Evolutionary conservation across 2,113 vertebrate genomes (phyloP), one percentile per base, ranked within the genome.

Genomic region (Rhombomys opimus): DNA sequence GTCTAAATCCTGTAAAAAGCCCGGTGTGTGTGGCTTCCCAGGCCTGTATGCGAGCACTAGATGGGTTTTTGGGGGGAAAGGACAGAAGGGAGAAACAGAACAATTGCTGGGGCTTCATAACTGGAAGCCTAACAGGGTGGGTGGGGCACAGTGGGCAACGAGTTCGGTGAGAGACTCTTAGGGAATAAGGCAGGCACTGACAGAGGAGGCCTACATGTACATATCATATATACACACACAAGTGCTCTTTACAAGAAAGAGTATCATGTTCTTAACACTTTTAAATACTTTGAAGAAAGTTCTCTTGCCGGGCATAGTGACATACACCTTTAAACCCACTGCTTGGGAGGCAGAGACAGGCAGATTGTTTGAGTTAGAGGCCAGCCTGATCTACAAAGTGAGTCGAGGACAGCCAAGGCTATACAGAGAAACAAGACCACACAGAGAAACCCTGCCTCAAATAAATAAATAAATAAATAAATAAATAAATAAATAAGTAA

Each of bases 231-330:
- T 14, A 41, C 22, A 46, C 14, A 85, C 23, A 59, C 68, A 72
- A 14, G 15, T 73, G 86, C 82, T 78, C 57, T 67, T 92, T 89
- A 95, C 35, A 93, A 91, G 41, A 57, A 91, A 86, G n/a, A n/a
- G 41, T 67, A 93, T 38, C 7, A 67, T 27, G 52, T 4, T 91
- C 41, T 82, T 68, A 90, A 57, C 46, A 72, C 1, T 25, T 94
- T 90, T 72, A 96, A 94, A 61, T 90, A 84, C 70, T 78, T 89
- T 93, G 77, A 52, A 96, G 67, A 93, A 91, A 75, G 22, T 20
- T 90, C 1, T 41, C 57, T 86, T 93, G 94, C 94, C 57, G 15
- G 57, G 57, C 57, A 15, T 15, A 3, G 11, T 57, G 57, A 15
- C 12, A 15, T 14, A 57, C 57, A 4, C 57, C 57, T 57, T 57